phyloP scores from a whole-genome alignment of 2,113 vertebrate genomes.

The Rallus limicola region DNA sequence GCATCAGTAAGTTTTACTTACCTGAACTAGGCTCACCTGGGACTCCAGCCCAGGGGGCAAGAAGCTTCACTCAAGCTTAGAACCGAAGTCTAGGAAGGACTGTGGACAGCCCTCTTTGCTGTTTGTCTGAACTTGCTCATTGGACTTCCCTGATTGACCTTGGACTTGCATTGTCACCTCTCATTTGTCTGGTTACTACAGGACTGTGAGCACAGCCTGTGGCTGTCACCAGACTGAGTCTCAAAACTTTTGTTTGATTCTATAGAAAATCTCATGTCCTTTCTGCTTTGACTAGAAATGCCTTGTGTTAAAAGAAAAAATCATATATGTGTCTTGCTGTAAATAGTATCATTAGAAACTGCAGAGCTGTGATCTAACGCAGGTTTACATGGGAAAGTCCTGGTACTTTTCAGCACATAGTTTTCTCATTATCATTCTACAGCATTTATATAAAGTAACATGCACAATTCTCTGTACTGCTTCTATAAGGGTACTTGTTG shows the following conservation, averaged over 20 bases:
- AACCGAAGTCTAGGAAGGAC: neutral
- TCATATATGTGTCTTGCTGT: neutral
- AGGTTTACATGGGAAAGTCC: neutral
- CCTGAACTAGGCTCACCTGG: neutral
- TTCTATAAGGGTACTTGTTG: neutral
- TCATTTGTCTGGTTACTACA: neutral
- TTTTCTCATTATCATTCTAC: neutral
- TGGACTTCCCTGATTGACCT: neutral
- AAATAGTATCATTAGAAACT: neutral
- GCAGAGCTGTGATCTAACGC: neutral
- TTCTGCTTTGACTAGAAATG: neutral
- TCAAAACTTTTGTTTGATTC: neutral
- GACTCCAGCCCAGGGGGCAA: neutral
- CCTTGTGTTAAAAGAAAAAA: neutral
- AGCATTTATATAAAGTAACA: neutral
- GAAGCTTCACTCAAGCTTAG: neutral
- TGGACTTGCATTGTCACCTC: neutral
- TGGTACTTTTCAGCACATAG: neutral
- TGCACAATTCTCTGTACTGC: neutral
- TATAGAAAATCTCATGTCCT: neutral
- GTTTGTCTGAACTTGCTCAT: neutral
- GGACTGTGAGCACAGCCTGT: rapidly evolving
- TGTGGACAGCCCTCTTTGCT: neutral
- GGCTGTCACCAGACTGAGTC: neutral
- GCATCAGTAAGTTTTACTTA: neutral